Evolutionary conservation across 2,797 vertebrate genomes (phyloP).

Genomic region (Melanotaenia parkinsoni): DNA sequence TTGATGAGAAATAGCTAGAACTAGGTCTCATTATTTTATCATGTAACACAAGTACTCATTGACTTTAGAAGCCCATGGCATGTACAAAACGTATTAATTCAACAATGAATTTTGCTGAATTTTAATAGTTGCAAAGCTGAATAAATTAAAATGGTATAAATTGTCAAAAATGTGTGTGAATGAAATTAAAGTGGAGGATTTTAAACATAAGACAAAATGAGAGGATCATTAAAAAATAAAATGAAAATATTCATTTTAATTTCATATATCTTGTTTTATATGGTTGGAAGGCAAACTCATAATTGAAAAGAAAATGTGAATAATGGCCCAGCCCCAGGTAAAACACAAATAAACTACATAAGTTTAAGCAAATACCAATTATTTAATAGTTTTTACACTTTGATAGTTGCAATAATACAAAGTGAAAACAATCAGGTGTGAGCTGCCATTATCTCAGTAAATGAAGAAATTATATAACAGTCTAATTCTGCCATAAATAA

Average conservation of each 20-base stretch:
- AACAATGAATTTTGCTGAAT: neutral
- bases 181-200: neutral
- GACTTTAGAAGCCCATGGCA: too few species aligned
- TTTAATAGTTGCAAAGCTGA: too few species aligned
- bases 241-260: neutral
- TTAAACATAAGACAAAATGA: neutral
- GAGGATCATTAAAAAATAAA: neutral
- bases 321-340: neutral
- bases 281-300: neutral
- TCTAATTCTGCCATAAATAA: neutral
- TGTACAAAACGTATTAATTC: too few species aligned
- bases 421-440: neutral
- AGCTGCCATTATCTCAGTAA: neutral
- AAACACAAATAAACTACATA: neutral
- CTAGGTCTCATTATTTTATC: too few species aligned
- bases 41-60: too few species aligned
- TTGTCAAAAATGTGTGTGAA: neutral
- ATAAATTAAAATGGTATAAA: neutral
- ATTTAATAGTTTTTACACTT: too few species aligned
- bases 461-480: conserved; percentile 1
- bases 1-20: too few species aligned
- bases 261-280: neutral
- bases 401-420: too few species aligned
- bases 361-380: too few species aligned
- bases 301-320: neutral